Conservation (phyloP, 2,888 invertebrate species). For the Argyresthia goedartella region DNA sequence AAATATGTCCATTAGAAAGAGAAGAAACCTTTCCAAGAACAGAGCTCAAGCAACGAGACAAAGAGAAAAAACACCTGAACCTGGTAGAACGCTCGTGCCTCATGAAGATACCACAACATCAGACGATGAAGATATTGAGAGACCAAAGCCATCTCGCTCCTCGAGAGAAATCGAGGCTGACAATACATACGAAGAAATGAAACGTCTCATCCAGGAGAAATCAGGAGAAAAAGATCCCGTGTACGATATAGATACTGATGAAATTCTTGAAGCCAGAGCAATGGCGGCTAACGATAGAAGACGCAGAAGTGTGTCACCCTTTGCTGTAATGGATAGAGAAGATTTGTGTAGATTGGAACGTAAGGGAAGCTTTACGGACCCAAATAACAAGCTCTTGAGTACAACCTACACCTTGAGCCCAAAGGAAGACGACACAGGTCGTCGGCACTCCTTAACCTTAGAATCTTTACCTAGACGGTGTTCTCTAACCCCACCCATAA, state of each 20-base stretch:
- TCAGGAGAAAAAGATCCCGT: conserved; percentile 52
- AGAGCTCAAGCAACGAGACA: conserved; percentile 58
- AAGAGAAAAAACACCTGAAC: conserved; percentile 64
- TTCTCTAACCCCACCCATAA: conserved; percentile 34
- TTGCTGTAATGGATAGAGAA: conserved; percentile 56
- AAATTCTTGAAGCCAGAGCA: conserved; percentile 55
- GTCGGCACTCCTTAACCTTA: conserved; percentile 42
- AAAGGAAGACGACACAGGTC: conserved; percentile 46
- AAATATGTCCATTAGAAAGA: conserved; percentile 69
- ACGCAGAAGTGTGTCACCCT: conserved; percentile 64
- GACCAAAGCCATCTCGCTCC: conserved; percentile 25
- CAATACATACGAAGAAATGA: conserved; percentile 62
- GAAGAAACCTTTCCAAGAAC: conserved; percentile 73
- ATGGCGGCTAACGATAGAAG: conserved; percentile 54
- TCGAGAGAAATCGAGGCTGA: conserved; percentile 62
- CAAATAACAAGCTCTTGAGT: conserved; percentile 54
- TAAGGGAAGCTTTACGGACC: conserved; percentile 63
- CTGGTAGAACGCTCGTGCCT: conserved; percentile 53
- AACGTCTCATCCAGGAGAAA: conserved; percentile 49
- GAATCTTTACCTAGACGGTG: conserved; percentile 30
- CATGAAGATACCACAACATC: conserved; percentile 76
- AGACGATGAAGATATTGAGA: conserved; percentile 51
- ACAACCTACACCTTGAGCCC: conserved; percentile 51
- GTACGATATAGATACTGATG: conserved; percentile 55
- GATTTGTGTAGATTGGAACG: conserved; percentile 40